Conservation (phyloP, 2,888 invertebrate genomes). For the Drosophila peninsularis region DNA sequence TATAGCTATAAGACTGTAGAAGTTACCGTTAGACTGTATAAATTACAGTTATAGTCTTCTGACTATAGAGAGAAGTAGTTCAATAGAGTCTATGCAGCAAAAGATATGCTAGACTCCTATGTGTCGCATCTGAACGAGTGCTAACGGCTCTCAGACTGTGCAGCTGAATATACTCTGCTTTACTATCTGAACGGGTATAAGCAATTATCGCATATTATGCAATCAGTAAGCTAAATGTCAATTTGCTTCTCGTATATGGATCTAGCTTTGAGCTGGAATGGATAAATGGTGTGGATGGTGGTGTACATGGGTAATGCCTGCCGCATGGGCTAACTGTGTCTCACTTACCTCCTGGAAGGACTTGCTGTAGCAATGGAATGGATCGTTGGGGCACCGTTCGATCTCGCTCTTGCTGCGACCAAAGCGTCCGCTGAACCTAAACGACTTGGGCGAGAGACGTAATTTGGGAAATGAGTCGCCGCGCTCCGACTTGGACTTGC, state of each 20-base stretch:
- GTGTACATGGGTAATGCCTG: too few relatives aligned
- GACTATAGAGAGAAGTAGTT: too few relatives aligned
- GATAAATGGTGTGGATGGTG: too few relatives aligned
- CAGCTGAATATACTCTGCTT: background rate
- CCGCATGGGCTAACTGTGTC: background rate
- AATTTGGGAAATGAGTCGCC: conserved; percentile 83
- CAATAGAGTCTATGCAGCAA: too few relatives aligned
- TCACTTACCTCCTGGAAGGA: conserved; percentile 84
- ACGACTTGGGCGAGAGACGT: conserved; percentile 83
- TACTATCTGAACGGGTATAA: background rate
- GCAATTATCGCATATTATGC: background rate
- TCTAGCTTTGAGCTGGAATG: background rate
- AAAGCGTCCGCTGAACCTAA: conserved; percentile 84
- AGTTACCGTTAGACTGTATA: too few relatives aligned
- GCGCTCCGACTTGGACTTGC: conserved; percentile 81
- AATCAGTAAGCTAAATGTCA: background rate
- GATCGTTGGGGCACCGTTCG: conserved; percentile 82
- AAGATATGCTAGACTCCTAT: too few relatives aligned
- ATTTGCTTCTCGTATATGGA: background rate
- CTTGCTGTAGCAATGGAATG: conserved; percentile 83
- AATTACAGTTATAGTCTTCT: too few relatives aligned
- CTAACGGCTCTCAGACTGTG: too few relatives aligned
- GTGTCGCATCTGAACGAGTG: too few relatives aligned
- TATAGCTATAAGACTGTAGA: too few relatives aligned
- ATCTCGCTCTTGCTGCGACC: conserved; percentile 84